These are phyloP conservation scores for Aegotheles bennettii DNA, from an alignment of 2,113 vertebrate species.

Conservation along the genomic window DNA sequence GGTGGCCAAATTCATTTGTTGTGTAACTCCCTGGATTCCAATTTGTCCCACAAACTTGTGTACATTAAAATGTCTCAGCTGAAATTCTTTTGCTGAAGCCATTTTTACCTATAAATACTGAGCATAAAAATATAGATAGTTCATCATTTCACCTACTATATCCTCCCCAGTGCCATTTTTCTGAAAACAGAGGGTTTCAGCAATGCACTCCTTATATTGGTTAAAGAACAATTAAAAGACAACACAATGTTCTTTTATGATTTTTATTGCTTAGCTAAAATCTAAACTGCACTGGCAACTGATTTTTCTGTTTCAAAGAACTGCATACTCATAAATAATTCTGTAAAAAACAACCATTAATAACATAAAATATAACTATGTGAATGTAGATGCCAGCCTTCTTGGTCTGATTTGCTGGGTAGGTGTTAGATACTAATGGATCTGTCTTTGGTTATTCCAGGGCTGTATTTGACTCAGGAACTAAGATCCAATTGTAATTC, in stretches of 20 bases:
- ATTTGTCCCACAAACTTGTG: neutral
- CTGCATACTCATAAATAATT: neutral
- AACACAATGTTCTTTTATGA: neutral
- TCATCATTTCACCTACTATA: neutral
- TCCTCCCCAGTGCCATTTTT: neutral
- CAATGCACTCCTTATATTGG: neutral
- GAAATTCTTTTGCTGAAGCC: neutral
- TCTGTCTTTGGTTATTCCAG: neutral
- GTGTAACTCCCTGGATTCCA: neutral
- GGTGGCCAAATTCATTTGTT: neutral
- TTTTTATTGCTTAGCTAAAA: neutral
- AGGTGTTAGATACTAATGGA: neutral
- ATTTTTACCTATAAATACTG: neutral
- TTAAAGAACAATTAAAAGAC: neutral
- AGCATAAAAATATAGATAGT: neutral
- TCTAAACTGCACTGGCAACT: neutral
- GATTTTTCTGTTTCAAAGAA: neutral
- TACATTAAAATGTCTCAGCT: neutral
- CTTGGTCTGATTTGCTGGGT: neutral
- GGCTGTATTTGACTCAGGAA: neutral
- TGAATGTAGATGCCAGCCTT: neutral
- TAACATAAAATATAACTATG: neutral
- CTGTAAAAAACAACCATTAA: accelerated
- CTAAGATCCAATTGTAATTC: neutral
- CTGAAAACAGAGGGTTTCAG: neutral